phyloP scores from a whole-genome alignment of 2,797 vertebrate genomes.

The Benthosema pterotum region DNA sequence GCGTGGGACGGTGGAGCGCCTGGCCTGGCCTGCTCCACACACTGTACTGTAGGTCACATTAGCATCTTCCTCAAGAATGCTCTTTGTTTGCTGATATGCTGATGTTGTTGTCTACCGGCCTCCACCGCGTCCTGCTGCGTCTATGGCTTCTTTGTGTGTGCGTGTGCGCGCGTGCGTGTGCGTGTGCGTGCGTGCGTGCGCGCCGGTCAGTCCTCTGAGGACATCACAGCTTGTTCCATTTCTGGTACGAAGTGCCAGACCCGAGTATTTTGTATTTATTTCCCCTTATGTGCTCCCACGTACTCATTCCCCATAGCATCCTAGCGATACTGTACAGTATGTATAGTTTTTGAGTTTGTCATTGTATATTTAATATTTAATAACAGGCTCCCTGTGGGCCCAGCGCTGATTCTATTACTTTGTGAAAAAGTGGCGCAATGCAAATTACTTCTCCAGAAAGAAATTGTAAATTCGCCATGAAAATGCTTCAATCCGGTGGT shows the following conservation, averaged over 20 bases:
- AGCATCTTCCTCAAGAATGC: slow-evolving; percentile 23
- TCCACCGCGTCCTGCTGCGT: neutral
- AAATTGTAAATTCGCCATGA: too few species aligned
- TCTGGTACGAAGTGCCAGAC: neutral
- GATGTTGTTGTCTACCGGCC: neutral
- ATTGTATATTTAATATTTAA: too few species aligned
- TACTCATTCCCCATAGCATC: neutral
- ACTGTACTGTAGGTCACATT: slow-evolving; percentile 21
- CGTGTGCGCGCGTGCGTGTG: slow-evolving; percentile 6
- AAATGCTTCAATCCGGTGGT: too few species aligned
- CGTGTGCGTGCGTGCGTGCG: neutral
- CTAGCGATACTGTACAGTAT: too few species aligned
- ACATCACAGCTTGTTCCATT: neutral
- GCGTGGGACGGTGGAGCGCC: neutral
- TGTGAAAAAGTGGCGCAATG: too few species aligned
- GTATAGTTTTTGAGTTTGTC: too few species aligned
- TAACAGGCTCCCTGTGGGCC: too few species aligned
- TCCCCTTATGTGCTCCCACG: too few species aligned
- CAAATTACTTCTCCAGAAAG: too few species aligned
- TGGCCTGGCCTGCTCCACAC: slow-evolving; percentile 23
- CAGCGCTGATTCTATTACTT: too few species aligned
- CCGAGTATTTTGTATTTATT: too few species aligned
- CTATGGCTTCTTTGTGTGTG: neutral
- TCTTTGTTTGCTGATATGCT: slow-evolving; percentile 2
- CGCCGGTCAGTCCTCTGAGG: neutral